Conservation (phyloP, 1,140 invertebrate species). For the Drosophila saltans region DNA sequence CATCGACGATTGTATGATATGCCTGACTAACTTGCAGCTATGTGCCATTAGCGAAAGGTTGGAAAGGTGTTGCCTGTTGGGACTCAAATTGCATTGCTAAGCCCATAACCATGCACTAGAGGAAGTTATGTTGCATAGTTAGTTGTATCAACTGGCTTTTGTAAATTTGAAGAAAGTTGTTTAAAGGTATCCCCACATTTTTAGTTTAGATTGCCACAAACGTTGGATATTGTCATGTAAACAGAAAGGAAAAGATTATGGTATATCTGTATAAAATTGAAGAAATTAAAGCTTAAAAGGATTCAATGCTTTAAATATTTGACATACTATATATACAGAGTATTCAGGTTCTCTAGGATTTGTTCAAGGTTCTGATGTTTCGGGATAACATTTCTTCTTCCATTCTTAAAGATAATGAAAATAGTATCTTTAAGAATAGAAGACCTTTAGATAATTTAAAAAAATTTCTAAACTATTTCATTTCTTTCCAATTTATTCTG, state of each 20-base stretch:
- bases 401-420: too few relatives aligned
- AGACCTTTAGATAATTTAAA: too few relatives aligned
- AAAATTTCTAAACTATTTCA: too few relatives aligned
- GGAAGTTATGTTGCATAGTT: slow-evolving; percentile 21
- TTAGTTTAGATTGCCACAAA: neutral
- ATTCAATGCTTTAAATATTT: too few relatives aligned
- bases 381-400: too few relatives aligned
- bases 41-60: slow-evolving; percentile 67
- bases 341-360: too few relatives aligned
- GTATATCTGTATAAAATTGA: too few relatives aligned
- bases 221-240: neutral
- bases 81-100: slow-evolving; percentile 41
- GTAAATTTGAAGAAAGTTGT: slow-evolving; percentile 64
- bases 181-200: slow-evolving; percentile 57
- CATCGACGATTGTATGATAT: slow-evolving; percentile 48
- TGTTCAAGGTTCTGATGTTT: too few relatives aligned
- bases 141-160: slow-evolving; percentile 26
- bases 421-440: too few relatives aligned
- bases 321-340: too few relatives aligned
- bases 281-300: too few relatives aligned
- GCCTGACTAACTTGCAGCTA: slow-evolving; percentile 72
- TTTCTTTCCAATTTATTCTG: too few relatives aligned
- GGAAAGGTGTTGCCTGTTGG: slow-evolving; percentile 68
- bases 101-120: slow-evolving; percentile 4
- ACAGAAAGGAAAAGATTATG: neutral